phyloP scores from a whole-genome alignment of 2,797 vertebrate genomes.

The Poeciliopsis infans region DNA sequence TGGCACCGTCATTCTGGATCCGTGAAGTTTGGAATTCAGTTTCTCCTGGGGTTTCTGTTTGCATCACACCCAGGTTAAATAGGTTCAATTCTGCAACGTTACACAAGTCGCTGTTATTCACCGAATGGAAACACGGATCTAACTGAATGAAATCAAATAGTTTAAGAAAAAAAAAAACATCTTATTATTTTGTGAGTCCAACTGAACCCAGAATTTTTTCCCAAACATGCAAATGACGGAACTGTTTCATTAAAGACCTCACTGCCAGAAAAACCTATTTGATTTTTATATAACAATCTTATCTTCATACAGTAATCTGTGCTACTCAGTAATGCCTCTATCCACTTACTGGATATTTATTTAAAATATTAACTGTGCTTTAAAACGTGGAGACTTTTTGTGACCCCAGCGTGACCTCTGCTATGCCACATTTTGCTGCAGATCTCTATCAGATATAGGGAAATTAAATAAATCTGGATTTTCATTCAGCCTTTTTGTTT shows the following conservation, averaged over 20 bases:
- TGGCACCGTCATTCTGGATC: constrained; percentile 16
- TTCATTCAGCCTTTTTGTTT: not conserved
- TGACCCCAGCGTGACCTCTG: not conserved
- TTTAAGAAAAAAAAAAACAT: not conserved
- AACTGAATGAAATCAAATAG: not conserved
- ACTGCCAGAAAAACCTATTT: not conserved
- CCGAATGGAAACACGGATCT: not conserved
- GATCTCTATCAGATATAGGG: not conserved
- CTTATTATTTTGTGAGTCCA: not conserved
- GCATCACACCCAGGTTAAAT: not conserved
- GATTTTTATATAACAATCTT: not conserved
- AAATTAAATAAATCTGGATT: not conserved
- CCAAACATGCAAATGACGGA: not conserved
- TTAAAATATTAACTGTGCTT: not conserved
- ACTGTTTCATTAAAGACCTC: not conserved
- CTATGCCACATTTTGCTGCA: not conserved
- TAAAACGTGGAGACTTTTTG: not conserved
- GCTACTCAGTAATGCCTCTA: not conserved
- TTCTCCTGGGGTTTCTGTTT: not conserved
- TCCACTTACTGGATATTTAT: not conserved
- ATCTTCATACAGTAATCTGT: not conserved
- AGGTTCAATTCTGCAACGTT: not conserved
- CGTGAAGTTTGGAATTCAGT: not conserved
- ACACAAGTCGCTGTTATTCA: not conserved
- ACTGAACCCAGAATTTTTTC: not conserved